Conservation (phyloP, 2,888 invertebrate genomes). For the Spilarctia lutea region DNA sequence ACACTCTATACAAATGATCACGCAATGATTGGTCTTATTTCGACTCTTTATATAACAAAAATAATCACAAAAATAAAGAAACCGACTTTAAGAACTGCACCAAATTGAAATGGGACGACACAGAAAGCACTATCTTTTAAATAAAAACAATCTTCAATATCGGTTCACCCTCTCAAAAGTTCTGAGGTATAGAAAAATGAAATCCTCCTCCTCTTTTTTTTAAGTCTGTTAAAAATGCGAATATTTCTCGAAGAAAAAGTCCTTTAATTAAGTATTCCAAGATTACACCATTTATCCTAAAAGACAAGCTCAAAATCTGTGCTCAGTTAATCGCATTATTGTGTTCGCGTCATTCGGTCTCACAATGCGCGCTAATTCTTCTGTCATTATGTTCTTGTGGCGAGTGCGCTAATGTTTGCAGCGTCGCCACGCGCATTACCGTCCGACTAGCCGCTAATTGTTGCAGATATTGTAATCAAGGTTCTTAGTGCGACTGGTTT, state of each 20-base stretch:
- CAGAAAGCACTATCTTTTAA: no score
- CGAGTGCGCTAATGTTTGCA: slow-evolving; percentile 72
- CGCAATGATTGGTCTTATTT: no score
- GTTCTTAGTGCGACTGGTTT: slow-evolving; percentile 25
- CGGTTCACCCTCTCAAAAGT: no score
- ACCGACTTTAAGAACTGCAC: no score
- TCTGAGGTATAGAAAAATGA: no score
- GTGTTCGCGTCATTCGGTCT: slow-evolving; percentile 17
- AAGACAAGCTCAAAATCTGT: slow-evolving; percentile 9
- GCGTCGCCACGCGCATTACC: slow-evolving; percentile 47
- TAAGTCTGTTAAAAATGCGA: no score
- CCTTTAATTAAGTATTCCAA: neutral
- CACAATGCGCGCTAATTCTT: slow-evolving; percentile 70
- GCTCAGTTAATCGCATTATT: slow-evolving; percentile 28
- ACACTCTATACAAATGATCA: no score
- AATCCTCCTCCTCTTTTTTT: no score
- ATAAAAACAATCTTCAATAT: no score
- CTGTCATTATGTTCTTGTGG: slow-evolving; percentile 66
- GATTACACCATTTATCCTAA: neutral
- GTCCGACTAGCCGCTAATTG: slow-evolving; percentile 45
- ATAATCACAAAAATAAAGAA: no score
- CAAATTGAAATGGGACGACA: no score
- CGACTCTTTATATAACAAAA: no score
- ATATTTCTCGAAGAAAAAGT: neutral
- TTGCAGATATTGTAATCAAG: slow-evolving; percentile 49